These are phyloP conservation scores for Paedocypris sp. DNA, from an alignment of 2,113 vertebrate genomes.

Conservation along the genomic window DNA sequence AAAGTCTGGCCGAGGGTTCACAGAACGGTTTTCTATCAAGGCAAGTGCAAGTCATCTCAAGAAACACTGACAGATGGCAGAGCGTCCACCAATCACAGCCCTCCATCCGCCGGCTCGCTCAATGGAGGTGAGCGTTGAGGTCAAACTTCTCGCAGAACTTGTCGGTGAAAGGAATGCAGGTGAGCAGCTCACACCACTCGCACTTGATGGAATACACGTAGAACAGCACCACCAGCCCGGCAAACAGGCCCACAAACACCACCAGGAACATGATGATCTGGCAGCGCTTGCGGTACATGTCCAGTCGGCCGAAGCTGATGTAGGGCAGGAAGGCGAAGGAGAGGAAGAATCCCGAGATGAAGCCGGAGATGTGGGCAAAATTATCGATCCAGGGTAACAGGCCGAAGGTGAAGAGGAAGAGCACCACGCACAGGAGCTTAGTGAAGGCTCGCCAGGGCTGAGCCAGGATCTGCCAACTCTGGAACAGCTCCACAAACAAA, in stretches of 20 bases:
- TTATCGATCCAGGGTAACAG: slow-evolving; percentile 98
- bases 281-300: slow-evolving; percentile 93
- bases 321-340: slow-evolving; percentile 97
- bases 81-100: slow-evolving; percentile 2
- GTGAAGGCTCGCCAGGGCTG: slow-evolving; percentile 89
- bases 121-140: slow-evolving; percentile 93
- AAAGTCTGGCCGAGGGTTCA: slow-evolving; percentile 41
- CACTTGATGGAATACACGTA: slow-evolving; percentile 92
- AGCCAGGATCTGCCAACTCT: slow-evolving; percentile 97
- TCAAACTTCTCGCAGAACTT: slow-evolving; percentile 99
- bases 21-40: slow-evolving; percentile 10
- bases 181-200: slow-evolving; percentile 92
- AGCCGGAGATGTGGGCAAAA: slow-evolving; percentile 91
- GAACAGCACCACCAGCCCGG: slow-evolving; percentile 87
- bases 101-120: slow-evolving; percentile 45
- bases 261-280: slow-evolving; percentile 90
- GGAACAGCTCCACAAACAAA: slow-evolving; percentile 95
- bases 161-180: slow-evolving; percentile 97
- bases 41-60: slow-evolving; percentile 5
- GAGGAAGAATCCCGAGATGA: slow-evolving; percentile 91
- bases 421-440: slow-evolving; percentile 88
- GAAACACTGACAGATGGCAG: slow-evolving; percentile 18
- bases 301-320: slow-evolving; percentile 92
- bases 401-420: slow-evolving; percentile 93
- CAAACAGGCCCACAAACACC: slow-evolving; percentile 87